Base-by-base conservation (phyloP, 2,797 vertebrate genomes). In the Eutrigla gurnardus region DNA sequence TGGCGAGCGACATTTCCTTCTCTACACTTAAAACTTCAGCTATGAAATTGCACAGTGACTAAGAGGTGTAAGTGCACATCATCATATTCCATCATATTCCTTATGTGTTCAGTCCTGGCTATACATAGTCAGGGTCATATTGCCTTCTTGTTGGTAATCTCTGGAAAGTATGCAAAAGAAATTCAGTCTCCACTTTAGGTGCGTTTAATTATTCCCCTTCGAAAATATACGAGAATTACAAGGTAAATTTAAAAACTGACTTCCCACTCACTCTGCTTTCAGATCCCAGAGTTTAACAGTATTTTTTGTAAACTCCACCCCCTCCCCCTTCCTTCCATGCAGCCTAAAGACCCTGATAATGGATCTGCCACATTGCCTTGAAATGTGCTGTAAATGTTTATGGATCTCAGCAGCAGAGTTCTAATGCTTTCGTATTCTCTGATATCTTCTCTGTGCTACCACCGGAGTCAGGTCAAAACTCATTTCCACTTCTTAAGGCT, bases 21-120 rank as follows among this genome's bases (percentile, higher is more conserved):
- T 69, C n/a, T 50, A 32, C 39, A 11, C 5, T 33, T 47, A 47
- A 67, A 52, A 63, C 61, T 40, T 78, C 45, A 60, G 49, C 59
- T 57, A 59, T 65, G 65, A 85, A 78, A 78, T 79, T 17, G 67
- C 65, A 61, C 40, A 70, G 70, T 33, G 37, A 53, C 43, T 65
- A 42, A 61, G 49, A 73, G 18, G 18, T 74, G 36, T 52, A 43
- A 62, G 39, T 50, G 55, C 7, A 17, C 0, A 6, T 61, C 54
- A 25, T 69, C 10, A 32, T 53, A 39, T 53, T 55, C 50, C 37
- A 47, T n/a, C n/a, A n/a, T n/a, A n/a, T n/a, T 58, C 60, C 33
- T 18, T n/a, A 11, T 32, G 9, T 64, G 62, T 50, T 64, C 17
- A 64, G 18, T n/a, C 45, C 43, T 9, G n/a, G 7, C 43, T 55